These are phyloP conservation scores for Tigriopus japonicus DNA, from an alignment of 1,140 invertebrate genomes.

Conservation along the genomic window DNA sequence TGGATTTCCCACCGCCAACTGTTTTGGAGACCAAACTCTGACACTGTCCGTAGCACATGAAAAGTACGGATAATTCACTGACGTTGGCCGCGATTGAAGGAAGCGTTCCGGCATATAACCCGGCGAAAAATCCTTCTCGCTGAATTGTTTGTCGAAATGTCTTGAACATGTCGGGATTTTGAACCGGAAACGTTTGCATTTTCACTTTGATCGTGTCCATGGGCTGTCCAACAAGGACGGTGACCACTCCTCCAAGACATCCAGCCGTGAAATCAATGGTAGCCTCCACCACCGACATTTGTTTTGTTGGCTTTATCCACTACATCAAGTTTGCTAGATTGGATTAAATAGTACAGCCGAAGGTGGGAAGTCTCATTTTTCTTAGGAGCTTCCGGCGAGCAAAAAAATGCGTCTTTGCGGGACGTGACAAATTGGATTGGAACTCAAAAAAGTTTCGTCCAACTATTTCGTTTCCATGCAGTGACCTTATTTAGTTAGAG, in stretches of 20 bases:
- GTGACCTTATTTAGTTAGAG: too few species aligned
- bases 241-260: conserved; percentile 47
- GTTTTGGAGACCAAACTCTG: conserved; percentile 45
- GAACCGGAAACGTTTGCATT: conserved; percentile 85
- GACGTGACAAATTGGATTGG: too few species aligned
- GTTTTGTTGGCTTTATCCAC: too few species aligned
- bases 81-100: conserved; percentile 87
- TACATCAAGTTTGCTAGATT: too few species aligned
- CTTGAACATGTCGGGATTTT: conserved; percentile 63
- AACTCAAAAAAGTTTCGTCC: too few species aligned
- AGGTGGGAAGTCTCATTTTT: too few species aligned
- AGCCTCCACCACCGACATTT: not conserved
- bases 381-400: too few species aligned
- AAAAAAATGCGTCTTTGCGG: too few species aligned
- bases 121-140: conserved; percentile 41
- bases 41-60: conserved; percentile 88
- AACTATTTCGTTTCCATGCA: too few species aligned
- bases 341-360: too few species aligned
- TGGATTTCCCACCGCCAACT: too few species aligned
- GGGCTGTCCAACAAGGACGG: conserved; percentile 90
- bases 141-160: conserved; percentile 41
- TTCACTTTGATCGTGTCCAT: conserved; percentile 95
- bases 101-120: conserved; percentile 80
- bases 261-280: conserved; percentile 22
- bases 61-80: conserved; percentile 92